Conservation (phyloP, 2,888 invertebrate species). For the Atethmia centrago region DNA sequence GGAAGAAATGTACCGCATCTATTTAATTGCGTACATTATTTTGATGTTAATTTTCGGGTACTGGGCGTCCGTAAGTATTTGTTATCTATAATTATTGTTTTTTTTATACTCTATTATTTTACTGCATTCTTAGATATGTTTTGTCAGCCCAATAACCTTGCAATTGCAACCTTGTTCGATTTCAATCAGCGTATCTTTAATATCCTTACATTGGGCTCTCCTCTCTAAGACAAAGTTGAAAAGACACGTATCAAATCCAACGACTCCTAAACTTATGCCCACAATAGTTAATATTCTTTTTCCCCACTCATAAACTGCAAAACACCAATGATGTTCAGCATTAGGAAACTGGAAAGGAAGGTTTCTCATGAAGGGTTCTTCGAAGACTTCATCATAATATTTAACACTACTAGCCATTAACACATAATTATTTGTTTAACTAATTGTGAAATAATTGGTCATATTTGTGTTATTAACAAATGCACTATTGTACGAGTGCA, state of each 20-base stretch:
- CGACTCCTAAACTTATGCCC: too few species aligned
- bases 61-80: constrained; percentile 62
- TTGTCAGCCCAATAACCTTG: not conserved
- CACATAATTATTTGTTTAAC: too few species aligned
- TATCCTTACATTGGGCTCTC: not conserved
- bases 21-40: constrained; percentile 45
- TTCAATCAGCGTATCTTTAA: not conserved
- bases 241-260: not conserved
- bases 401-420: too few species aligned
- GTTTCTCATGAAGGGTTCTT: too few species aligned
- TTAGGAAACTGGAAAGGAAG: not conserved
- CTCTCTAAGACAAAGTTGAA: not conserved
- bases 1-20: constrained; percentile 54
- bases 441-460: too few species aligned
- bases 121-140: too few species aligned
- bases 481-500: too few species aligned
- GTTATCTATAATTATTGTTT: not conserved
- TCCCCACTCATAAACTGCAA: not conserved
- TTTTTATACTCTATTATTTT: too few species aligned
- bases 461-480: too few species aligned
- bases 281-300: not conserved
- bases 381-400: not conserved
- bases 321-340: not conserved
- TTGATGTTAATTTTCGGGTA: constrained; percentile 48
- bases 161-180: not conserved